These are phyloP conservation scores for Hyalella azteca DNA, from an alignment of 2,888 invertebrate species.

Conservation along the genomic window DNA sequence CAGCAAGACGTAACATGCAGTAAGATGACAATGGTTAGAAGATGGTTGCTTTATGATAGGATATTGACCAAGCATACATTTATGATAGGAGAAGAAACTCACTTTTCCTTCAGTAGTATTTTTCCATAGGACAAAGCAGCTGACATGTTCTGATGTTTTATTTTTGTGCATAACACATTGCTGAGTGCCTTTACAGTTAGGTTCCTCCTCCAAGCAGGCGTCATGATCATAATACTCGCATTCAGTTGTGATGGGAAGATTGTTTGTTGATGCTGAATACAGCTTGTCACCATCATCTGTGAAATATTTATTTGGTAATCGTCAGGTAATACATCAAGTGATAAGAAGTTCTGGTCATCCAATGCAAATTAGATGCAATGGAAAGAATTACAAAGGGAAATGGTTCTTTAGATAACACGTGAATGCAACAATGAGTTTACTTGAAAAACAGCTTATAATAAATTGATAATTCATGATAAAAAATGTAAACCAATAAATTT, in stretches of 20 bases:
- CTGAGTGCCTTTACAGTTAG: slow-evolving; percentile 13
- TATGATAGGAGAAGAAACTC: no score
- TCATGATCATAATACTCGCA: slow-evolving; percentile 32
- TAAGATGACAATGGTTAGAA: no score
- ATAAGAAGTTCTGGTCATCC: no score
- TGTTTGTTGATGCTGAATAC: neutral
- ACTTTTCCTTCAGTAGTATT: slow-evolving; percentile 39
- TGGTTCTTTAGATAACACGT: neutral
- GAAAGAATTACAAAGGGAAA: no score
- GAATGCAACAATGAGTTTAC: no score
- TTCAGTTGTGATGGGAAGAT: slow-evolving; percentile 22
- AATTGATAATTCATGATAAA: no score
- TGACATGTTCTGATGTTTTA: slow-evolving; percentile 17
- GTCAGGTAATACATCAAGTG: neutral
- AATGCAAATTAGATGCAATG: no score
- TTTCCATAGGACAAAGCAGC: slow-evolving; percentile 40
- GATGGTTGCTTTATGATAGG: no score
- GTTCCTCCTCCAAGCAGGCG: slow-evolving; percentile 26
- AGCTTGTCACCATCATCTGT: slow-evolving; percentile 28
- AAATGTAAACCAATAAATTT: no score
- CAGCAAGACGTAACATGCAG: no score
- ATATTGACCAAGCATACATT: no score
- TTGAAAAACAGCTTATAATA: no score
- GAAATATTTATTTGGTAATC: neutral
- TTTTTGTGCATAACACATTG: neutral